Conservation (phyloP, 2,113 vertebrate species). For the Glareola pratincola region DNA sequence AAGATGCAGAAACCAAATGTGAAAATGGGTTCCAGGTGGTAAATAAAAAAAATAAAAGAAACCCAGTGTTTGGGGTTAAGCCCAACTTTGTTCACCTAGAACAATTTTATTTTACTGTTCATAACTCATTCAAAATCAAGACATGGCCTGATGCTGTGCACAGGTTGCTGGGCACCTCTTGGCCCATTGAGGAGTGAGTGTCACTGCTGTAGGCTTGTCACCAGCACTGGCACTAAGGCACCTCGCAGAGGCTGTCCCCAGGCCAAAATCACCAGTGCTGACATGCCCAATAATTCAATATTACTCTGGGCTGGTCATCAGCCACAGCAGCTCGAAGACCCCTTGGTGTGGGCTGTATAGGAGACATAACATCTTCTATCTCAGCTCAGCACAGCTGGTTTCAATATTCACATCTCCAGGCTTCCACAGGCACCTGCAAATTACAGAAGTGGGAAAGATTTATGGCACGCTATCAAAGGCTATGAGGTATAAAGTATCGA, state of each 20-base stretch:
- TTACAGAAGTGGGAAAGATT: background rate
- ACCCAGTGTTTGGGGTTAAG: background rate
- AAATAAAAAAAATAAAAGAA: background rate
- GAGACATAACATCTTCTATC: background rate
- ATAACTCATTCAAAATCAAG: background rate
- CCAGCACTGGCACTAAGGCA: background rate
- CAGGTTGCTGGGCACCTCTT: background rate
- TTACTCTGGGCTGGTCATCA: background rate
- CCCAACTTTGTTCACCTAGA: background rate
- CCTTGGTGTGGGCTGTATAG: background rate
- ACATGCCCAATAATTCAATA: background rate
- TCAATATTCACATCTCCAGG: background rate
- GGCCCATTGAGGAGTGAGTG: background rate
- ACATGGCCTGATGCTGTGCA: background rate
- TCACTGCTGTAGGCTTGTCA: background rate
- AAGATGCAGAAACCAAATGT: background rate
- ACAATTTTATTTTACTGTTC: background rate
- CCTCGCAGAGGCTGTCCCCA: background rate
- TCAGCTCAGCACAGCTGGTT: background rate
- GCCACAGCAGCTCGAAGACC: background rate
- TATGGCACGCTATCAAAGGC: background rate
- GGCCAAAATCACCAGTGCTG: background rate
- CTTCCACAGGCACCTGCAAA: background rate
- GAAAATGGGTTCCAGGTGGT: background rate
- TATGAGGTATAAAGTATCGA: background rate